phyloP scores from a whole-genome alignment of 2,888 invertebrate species.

The Pristionchus arcanus region DNA sequence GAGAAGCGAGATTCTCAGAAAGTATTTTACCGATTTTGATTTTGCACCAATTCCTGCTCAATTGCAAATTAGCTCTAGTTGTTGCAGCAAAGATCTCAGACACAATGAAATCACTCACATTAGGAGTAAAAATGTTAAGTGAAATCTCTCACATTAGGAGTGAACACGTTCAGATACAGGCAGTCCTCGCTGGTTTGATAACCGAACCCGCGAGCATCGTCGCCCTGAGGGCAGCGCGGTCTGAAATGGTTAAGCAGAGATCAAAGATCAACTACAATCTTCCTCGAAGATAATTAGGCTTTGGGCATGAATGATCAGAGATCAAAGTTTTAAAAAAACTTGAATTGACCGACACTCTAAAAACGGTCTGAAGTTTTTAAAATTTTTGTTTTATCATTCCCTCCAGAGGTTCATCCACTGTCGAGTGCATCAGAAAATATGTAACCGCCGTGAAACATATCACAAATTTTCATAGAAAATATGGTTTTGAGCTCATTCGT shows the following conservation, averaged over 20 bases:
- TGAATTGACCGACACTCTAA: too few relatives aligned
- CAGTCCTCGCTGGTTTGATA: slow-evolving; percentile 39
- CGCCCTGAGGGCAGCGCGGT: slow-evolving; percentile 11
- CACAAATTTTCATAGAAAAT: not conserved
- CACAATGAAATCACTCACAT: too few relatives aligned
- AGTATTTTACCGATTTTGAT: too few relatives aligned
- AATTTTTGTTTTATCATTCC: not conserved
- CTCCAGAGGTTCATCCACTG: not conserved
- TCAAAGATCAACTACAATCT: not conserved
- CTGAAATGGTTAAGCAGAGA: not conserved
- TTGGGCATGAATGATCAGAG: not conserved
- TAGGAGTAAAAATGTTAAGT: too few relatives aligned
- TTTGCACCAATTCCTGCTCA: too few relatives aligned
- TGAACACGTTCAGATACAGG: slow-evolving; percentile 51
- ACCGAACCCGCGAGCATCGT: not conserved
- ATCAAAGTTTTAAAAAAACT: not conserved
- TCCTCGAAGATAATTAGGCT: too few relatives aligned
- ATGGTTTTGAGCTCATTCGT: too few relatives aligned
- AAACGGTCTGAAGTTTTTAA: too few relatives aligned
- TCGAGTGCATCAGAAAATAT: not conserved
- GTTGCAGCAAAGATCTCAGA: too few relatives aligned
- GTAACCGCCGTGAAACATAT: not conserved
- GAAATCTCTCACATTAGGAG: slow-evolving; percentile 16
- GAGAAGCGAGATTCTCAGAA: too few relatives aligned
- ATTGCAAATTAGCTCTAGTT: too few relatives aligned